phyloP scores from a whole-genome alignment of 1,140 invertebrate genomes.

The Drosophila lacteicornis region DNA sequence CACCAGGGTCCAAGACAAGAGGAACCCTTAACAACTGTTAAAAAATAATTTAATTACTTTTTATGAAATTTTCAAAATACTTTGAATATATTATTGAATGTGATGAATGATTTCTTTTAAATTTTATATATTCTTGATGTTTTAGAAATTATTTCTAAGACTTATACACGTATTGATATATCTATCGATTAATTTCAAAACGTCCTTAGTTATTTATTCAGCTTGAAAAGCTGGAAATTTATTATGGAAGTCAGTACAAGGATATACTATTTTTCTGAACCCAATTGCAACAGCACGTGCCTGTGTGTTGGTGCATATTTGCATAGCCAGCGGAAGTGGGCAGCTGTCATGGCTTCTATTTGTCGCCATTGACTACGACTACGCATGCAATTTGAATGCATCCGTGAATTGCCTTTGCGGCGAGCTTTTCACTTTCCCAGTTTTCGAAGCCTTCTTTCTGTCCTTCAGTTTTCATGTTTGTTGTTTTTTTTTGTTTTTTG shows the following conservation, averaged over 20 bases:
- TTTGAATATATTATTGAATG: no score
- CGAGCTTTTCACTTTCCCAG: conserved; percentile 20
- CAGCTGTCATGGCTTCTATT: conserved; percentile 42
- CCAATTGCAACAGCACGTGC: neutral
- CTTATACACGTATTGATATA: no score
- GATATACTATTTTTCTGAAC: neutral
- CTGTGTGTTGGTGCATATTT: conserved; percentile 39
- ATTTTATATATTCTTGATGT: no score
- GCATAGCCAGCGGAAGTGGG: conserved; percentile 48
- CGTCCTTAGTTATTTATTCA: no score
- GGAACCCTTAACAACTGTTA: no score
- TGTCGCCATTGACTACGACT: conserved; percentile 17
- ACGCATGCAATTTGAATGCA: conserved; percentile 35
- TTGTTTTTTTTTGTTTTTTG: neutral
- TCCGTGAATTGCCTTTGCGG: conserved; percentile 42
- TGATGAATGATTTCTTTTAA: no score
- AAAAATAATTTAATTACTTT: no score
- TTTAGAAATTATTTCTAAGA: no score
- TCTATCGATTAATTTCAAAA: neutral
- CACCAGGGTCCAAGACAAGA: neutral
- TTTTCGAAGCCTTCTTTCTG: conserved; percentile 2
- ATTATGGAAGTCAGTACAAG: no score
- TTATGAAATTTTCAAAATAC: no score
- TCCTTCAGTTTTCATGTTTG: neutral
- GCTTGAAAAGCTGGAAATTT: no score